Evolutionary conservation across 2,797 vertebrate genomes (phyloP).

Genomic region (Argya squamiceps): DNA sequence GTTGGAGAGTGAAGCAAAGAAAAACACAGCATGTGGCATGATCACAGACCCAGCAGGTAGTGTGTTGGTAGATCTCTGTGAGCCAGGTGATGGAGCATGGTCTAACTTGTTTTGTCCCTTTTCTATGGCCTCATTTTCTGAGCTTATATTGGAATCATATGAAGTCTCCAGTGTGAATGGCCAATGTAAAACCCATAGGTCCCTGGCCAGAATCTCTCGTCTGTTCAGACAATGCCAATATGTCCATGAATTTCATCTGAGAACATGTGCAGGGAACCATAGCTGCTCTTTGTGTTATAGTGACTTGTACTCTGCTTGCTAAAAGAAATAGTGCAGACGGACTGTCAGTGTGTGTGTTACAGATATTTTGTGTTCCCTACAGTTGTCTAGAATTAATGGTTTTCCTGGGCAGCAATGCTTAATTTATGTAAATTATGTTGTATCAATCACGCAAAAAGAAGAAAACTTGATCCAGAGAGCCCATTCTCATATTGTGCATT

Average conservation of each 20-base stretch:
- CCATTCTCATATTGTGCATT: not conserved
- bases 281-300: not conserved
- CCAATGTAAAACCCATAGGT: not conserved
- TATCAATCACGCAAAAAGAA: not conserved
- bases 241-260: not conserved
- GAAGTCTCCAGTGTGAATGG: not conserved
- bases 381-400: not conserved
- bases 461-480: not conserved
- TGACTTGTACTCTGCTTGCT: not conserved
- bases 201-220: not conserved
- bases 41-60: conserved; percentile 81
- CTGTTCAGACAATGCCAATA: not conserved
- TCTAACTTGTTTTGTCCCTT: not conserved
- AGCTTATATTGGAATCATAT: not conserved
- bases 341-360: not conserved
- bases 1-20: conserved; percentile 78
- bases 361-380: not conserved
- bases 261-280: not conserved
- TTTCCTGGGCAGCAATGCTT: not conserved
- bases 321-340: not conserved
- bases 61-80: not conserved
- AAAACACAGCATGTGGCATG: conserved; percentile 81
- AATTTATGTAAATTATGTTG: not conserved
- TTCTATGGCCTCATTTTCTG: not conserved
- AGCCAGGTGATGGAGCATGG: not conserved